Base-by-base conservation (phyloP, 2,797 vertebrate genomes). In the Antrozous pallidus region DNA sequence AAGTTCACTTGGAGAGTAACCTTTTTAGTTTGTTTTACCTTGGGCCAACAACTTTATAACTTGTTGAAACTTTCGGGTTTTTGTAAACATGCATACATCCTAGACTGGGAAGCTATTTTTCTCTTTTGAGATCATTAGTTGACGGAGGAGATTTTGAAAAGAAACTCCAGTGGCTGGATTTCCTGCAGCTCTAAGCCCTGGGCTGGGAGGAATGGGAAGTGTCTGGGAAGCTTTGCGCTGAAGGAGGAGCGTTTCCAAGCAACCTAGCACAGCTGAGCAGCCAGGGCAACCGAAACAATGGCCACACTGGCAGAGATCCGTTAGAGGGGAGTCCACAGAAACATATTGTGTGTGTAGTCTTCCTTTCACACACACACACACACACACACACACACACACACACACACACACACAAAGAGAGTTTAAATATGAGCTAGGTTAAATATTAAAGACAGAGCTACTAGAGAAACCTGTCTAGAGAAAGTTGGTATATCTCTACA, bases 181-280 rank as follows among this genome's bases (percentile, higher is more conserved):
- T 97, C 89, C 95, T 97, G 97, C 97, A 96, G 95, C 96, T 87
- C 95, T 92, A 96, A 96, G 95, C 89, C 79, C 90, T 95, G 74
- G 5, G 77, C 95, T 36, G 86, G 96, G 97, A 98, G 95, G 97
- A 90, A 95, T 90, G 93, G 75, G 86, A 97, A 98, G 86, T 47
- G 95, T 95, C 86, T 97, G 95, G 88, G 98, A 97, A 96, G 96
- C 93, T 97, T 91, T 92, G 84, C 91, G 81, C 71, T 22, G 95
- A 73, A 83, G 97, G 95, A 90, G 95, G 91, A 97, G 77, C 69
- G 97, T 98, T 98, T 98, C 98, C 96, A 98, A 97, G 98, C 98
- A 98, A 98, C 98, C 96, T 97, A 80, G 93, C 96, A 97, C 97
- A 98, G 97, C 56, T 95, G 97, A 98, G 94, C 97, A 97, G 97